A percentile compares a stretch with the other conserved stretches of the same genome.
These are phyloP conservation scores for Polietes domitor DNA, from an alignment of 2,888 invertebrate species.

Conservation along the genomic window DNA sequence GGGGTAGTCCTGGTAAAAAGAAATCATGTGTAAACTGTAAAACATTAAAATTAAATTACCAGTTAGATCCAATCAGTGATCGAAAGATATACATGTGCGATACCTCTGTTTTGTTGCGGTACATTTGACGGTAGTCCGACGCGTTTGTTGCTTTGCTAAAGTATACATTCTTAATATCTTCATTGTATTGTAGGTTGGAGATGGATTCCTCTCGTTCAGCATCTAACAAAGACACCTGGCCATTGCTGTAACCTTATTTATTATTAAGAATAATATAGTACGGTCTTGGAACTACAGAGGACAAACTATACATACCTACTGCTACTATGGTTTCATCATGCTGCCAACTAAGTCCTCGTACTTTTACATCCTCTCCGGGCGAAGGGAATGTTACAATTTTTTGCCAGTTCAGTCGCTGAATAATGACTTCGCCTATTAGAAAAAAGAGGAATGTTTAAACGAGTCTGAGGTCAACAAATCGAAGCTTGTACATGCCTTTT, in stretches of 20 bases:
- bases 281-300: background rate
- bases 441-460: too few species aligned
- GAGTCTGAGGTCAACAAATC: too few species aligned
- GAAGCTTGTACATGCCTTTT: constrained; percentile 85
- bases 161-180: constrained; percentile 87
- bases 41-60: background rate
- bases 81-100: background rate
- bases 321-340: constrained; percentile 95
- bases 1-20: constrained; percentile 83
- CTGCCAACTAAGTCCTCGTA: constrained; percentile 93
- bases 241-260: constrained; percentile 87
- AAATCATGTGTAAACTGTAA: constrained; percentile 82
- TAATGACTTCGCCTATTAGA: constrained; percentile 88
- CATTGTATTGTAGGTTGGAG: constrained; percentile 84
- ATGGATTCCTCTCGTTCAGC: constrained; percentile 93
- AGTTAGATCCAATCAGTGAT: too few species aligned
- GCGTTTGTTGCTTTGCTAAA: constrained; percentile 84
- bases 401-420: constrained; percentile 96
- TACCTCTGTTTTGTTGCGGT: constrained; percentile 72
- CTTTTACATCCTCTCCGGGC: constrained; percentile 87
- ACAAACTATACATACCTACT: constrained; percentile 70
- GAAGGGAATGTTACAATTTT: constrained; percentile 93
- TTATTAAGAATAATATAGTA: background rate
- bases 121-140: constrained; percentile 71
- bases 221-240: constrained; percentile 88